Conservation (phyloP, 92 coral and sea anemone genomes). For the Galaxea fascicularis region DNA sequence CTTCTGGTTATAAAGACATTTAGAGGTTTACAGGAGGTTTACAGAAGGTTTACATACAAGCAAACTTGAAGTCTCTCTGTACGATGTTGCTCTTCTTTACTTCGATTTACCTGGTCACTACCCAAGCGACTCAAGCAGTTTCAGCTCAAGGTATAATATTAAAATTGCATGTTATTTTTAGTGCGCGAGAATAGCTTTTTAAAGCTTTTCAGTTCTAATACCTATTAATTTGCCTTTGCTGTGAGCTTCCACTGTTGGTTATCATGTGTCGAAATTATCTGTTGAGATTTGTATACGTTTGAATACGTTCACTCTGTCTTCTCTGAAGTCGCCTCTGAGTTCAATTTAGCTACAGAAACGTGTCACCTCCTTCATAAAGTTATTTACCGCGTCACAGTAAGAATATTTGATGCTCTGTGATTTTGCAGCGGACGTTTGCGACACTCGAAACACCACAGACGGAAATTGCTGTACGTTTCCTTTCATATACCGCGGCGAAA, state of each 20-base stretch:
- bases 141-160: background rate
- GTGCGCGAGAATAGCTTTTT: too few relatives aligned
- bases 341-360: too few relatives aligned
- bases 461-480: slow-evolving; percentile 71
- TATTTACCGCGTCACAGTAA: background rate
- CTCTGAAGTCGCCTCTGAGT: too few relatives aligned
- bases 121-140: background rate
- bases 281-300: too few relatives aligned
- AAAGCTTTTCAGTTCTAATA: too few relatives aligned
- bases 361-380: too few relatives aligned
- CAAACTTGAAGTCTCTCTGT: background rate
- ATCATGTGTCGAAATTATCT: too few relatives aligned
- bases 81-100: background rate
- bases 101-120: background rate
- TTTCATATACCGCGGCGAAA: slow-evolving; percentile 56
- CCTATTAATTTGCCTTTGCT: too few relatives aligned
- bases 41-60: background rate
- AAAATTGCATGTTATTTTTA: too few relatives aligned
- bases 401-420: background rate
- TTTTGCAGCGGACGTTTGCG: slow-evolving; percentile 42
- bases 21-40: background rate
- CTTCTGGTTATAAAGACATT: slow-evolving; percentile 2
- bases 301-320: too few relatives aligned
- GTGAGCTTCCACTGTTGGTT: too few relatives aligned
- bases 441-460: slow-evolving; percentile 63